Evolutionary conservation across 2,888 invertebrate genomes (phyloP).

Genomic region (Halictus quadricinctus): DNA sequence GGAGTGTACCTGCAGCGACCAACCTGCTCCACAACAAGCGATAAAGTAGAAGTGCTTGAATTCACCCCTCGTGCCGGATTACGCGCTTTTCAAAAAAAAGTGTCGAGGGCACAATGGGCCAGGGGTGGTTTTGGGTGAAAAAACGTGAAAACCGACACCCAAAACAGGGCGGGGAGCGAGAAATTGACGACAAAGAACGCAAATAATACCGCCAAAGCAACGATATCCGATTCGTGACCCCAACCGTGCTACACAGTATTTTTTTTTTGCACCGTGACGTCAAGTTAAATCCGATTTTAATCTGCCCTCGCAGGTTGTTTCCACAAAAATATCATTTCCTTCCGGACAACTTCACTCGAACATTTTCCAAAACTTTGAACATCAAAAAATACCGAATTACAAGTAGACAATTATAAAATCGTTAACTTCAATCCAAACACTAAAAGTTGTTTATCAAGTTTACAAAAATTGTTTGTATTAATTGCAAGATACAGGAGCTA

Average conservation of each 20-base stretch:
- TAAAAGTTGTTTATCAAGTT: too few species aligned
- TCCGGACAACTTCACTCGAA: not conserved
- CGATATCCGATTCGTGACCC: conserved; percentile 78
- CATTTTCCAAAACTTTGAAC: not conserved
- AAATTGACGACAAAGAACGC: conserved; percentile 80
- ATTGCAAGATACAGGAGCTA: not conserved
- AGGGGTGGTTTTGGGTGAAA: conserved; percentile 81
- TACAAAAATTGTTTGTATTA: too few species aligned
- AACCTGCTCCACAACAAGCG: conserved; percentile 77
- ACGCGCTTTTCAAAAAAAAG: conserved; percentile 78
- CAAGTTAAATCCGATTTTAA: conserved; percentile 69
- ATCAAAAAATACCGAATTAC: not conserved
- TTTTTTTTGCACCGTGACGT: conserved; percentile 30
- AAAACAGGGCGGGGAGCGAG: conserved; percentile 80
- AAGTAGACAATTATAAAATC: not conserved
- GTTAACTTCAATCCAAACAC: not conserved
- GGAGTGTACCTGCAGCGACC: conserved; percentile 78
- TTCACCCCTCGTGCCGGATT: conserved; percentile 79
- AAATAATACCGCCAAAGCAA: conserved; percentile 78
- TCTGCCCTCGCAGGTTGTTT: conserved; percentile 63
- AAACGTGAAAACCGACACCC: conserved; percentile 82
- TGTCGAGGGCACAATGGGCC: conserved; percentile 74
- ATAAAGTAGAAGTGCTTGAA: conserved; percentile 77
- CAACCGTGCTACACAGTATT: conserved; percentile 32
- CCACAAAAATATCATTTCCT: not conserved